These are phyloP conservation scores for Pangasius djambal DNA, from an alignment of 2,797 vertebrate genomes.

Conservation along the genomic window DNA sequence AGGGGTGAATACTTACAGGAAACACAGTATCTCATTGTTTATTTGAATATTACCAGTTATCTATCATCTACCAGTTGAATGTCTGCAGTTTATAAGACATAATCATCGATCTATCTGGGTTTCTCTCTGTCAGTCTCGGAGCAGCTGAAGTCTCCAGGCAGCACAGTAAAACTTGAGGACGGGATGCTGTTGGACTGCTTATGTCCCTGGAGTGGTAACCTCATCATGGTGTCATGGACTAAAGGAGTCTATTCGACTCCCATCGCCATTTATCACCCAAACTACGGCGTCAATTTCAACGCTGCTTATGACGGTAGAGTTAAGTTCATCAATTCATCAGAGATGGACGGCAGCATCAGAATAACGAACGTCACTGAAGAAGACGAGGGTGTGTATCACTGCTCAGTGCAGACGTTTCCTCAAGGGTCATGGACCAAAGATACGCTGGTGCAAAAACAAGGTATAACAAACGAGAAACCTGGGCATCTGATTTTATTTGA, in stretches of 20 bases:
- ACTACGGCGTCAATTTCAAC: conserved; percentile 56
- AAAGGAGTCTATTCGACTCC: conserved; percentile 68
- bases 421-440: conserved; percentile 75
- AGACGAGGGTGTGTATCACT: conserved; percentile 78
- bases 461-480: conserved; percentile 64
- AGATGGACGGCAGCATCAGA: conserved; percentile 74
- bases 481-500: background rate
- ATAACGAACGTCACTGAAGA: conserved; percentile 76
- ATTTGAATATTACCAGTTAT: background rate
- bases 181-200: conserved; percentile 80
- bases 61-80: background rate
- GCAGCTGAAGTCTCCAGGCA: conserved; percentile 63
- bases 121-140: conserved; percentile 58
- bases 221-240: conserved; percentile 82
- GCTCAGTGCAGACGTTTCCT: conserved; percentile 77
- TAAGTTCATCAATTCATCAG: conserved; percentile 69
- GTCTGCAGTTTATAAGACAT: background rate
- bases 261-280: conserved; percentile 75
- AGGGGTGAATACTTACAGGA: background rate
- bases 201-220: conserved; percentile 69
- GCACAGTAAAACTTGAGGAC: conserved; percentile 73
- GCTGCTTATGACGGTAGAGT: conserved; percentile 70
- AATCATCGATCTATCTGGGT: background rate
- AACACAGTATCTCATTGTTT: background rate
- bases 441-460: conserved; percentile 76